Conservation (phyloP, 2,113 vertebrate species). For the Capra hircus region DNA sequence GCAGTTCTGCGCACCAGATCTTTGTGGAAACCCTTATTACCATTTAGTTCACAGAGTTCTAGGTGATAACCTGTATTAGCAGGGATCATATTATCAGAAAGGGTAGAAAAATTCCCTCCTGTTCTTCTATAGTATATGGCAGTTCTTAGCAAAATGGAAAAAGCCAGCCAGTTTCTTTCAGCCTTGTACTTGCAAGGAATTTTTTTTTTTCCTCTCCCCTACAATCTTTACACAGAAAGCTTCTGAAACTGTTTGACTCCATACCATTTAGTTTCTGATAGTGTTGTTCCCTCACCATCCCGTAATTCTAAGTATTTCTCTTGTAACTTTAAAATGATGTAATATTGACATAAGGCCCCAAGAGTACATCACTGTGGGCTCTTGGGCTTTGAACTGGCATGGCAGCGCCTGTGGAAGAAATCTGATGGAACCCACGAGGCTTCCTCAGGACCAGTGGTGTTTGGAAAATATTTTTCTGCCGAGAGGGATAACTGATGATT, state of each 20-base stretch:
- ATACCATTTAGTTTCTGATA: background rate
- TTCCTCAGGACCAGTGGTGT: constrained; percentile 18
- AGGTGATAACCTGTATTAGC: constrained; percentile 45
- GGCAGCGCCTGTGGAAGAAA: constrained; percentile 8
- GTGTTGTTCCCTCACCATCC: background rate
- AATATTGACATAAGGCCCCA: constrained; percentile 58
- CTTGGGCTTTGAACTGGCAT: constrained; percentile 48
- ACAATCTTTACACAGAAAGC: constrained; percentile 8
- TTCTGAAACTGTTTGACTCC: constrained; percentile 22
- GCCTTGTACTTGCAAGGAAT: background rate
- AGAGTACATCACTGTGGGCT: constrained; percentile 16
- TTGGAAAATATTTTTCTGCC: constrained; percentile 2
- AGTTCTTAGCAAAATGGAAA: constrained; percentile 49
- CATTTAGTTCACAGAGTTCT: constrained; percentile 57
- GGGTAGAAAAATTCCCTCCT: constrained; percentile 56
- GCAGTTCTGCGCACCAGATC: constrained; percentile 65
- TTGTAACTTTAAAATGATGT: constrained; percentile 69
- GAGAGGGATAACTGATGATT: background rate
- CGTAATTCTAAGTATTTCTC: background rate
- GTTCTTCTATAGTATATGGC: background rate
- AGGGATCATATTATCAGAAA: constrained; percentile 52
- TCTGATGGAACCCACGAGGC: constrained; percentile 29
- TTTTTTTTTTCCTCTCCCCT: background rate
- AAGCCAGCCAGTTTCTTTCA: background rate
- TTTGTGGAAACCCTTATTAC: constrained; percentile 71